Conservation (phyloP, 2,888 invertebrate genomes). For the Myopa tessellatipennis region DNA sequence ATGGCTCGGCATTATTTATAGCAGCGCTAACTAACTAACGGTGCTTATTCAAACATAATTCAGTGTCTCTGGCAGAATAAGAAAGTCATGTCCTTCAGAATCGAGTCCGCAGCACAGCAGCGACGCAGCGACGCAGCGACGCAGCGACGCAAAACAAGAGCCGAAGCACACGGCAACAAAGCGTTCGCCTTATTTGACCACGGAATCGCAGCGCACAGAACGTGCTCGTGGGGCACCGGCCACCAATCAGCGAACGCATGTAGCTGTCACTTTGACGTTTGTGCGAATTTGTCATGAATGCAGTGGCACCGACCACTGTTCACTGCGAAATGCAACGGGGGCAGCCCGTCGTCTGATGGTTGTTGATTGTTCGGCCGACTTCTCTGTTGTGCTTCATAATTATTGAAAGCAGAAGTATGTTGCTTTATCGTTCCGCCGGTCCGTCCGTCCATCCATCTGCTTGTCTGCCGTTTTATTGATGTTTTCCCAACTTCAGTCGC, state of each 20-base stretch:
- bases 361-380: slow-evolving; percentile 14
- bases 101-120: background rate
- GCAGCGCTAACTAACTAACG: slow-evolving; percentile 17
- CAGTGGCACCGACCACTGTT: slow-evolving; percentile 11
- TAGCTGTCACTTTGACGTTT: slow-evolving; percentile 36
- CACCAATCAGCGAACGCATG: slow-evolving; percentile 28
- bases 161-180: background rate
- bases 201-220: background rate
- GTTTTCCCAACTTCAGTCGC: slow-evolving; percentile 1
- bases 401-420: background rate
- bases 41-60: slow-evolving; percentile 9
- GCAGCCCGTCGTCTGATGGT: too few relatives aligned
- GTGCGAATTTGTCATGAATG: slow-evolving; percentile 31
- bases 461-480: background rate
- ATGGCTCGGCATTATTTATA: slow-evolving; percentile 10
- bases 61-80: slow-evolving; percentile 14
- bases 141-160: too few relatives aligned
- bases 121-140: too few relatives aligned
- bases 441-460: background rate
- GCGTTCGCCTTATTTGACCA: slow-evolving; percentile 20
- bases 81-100: slow-evolving; percentile 14
- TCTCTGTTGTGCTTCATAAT: background rate
- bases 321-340: slow-evolving; percentile 17
- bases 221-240: too few relatives aligned
- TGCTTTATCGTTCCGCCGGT: too few relatives aligned